Evolutionary conservation across 2,113 vertebrate species (phyloP).

Genomic region (Corythoichthys intestinalis): DNA sequence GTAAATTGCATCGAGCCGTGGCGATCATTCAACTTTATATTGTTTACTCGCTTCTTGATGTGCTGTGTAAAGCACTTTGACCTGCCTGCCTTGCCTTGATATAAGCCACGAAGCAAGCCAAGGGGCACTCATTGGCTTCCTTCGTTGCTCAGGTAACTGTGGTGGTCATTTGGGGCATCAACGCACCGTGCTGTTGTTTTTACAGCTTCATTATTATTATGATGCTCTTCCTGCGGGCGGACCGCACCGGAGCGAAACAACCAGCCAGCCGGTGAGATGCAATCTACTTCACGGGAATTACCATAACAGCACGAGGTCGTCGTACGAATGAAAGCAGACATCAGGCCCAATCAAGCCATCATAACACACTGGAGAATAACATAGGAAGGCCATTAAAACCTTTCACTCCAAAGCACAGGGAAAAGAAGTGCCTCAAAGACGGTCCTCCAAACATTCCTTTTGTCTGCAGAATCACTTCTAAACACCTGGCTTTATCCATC

Average conservation of each 20-base stretch:
- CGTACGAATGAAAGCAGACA: slow-evolving; percentile 45
- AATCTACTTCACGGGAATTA: slow-evolving; percentile 64
- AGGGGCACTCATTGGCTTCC: slow-evolving; percentile 1
- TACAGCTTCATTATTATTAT: slow-evolving; percentile 58
- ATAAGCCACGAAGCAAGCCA: not conserved
- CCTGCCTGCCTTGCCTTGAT: not conserved
- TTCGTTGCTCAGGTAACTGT: slow-evolving; percentile 35
- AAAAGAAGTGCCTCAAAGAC: slow-evolving; percentile 30
- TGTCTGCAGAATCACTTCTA: slow-evolving; percentile 43
- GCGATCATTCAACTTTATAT: slow-evolving; percentile 1
- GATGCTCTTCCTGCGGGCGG: slow-evolving; percentile 43
- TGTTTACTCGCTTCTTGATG: slow-evolving; percentile 5
- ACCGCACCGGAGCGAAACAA: slow-evolving; percentile 49
- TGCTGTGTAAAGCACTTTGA: slow-evolving; percentile 2
- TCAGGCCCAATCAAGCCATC: slow-evolving; percentile 65
- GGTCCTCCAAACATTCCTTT: slow-evolving; percentile 38
- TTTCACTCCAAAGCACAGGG: slow-evolving; percentile 45
- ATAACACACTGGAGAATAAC: slow-evolving; percentile 59
- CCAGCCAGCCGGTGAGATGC: slow-evolving; percentile 47
- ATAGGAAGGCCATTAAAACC: slow-evolving; percentile 60
- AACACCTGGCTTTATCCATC: slow-evolving; percentile 34
- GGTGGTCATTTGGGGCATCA: slow-evolving; percentile 23
- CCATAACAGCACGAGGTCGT: slow-evolving; percentile 61
- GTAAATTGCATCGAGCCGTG: not conserved
- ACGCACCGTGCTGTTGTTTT: slow-evolving; percentile 36